phyloP scores from a whole-genome alignment of 2,888 invertebrate genomes.

The Cheilosia vulpina region DNA sequence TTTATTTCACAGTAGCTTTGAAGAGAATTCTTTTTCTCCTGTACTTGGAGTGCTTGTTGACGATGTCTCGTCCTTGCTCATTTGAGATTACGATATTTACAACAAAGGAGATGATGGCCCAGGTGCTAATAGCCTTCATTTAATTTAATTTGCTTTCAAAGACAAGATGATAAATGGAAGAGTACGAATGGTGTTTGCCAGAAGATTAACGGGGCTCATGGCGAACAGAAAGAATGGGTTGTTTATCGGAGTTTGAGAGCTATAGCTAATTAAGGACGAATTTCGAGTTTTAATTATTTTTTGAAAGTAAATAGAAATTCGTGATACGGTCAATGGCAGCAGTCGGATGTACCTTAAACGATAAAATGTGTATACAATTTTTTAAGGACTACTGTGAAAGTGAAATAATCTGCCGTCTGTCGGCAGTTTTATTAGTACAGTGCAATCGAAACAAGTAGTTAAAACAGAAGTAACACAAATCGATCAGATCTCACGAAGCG shows the following conservation, averaged over 20 bases:
- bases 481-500: too few species aligned
- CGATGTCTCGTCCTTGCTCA: slow-evolving; percentile 6
- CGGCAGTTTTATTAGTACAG: too few species aligned
- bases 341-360: too few species aligned
- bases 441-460: too few species aligned
- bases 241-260: neutral
- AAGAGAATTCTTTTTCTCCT: too few species aligned
- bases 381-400: too few species aligned
- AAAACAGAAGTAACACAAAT: too few species aligned
- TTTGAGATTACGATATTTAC: neutral
- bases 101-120: neutral
- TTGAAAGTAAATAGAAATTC: slow-evolving; percentile 4
- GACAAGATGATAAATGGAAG: slow-evolving; percentile 27
- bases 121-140: slow-evolving; percentile 52
- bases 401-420: too few species aligned
- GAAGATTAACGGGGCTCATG: slow-evolving; percentile 28
- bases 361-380: too few species aligned
- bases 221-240: neutral
- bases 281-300: slow-evolving; percentile 15
- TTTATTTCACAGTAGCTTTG: too few species aligned
- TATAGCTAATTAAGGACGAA: slow-evolving; percentile 5
- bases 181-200: slow-evolving; percentile 20
- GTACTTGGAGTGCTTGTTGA: neutral
- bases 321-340: neutral
- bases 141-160: slow-evolving; percentile 35